Evolutionary conservation across 2,888 invertebrate genomes (phyloP), one percentile per base, ranked within the genome.

Genomic region (Sarcophaga variegata): DNA sequence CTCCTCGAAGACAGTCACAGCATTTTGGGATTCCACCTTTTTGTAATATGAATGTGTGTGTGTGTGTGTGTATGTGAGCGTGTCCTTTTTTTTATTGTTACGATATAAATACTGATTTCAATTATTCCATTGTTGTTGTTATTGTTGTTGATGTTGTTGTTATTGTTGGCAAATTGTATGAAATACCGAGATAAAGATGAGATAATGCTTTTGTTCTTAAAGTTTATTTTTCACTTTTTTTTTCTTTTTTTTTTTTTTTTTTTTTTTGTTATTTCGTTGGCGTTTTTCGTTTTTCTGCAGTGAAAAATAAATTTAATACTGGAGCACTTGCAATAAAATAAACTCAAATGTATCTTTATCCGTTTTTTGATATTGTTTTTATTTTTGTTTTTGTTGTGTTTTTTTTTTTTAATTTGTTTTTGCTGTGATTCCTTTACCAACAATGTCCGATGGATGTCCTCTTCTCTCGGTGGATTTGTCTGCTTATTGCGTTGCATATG

Each of bases 291-390:
- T 83, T 60, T 78, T 86, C 63, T 64, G 64, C 27, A 37, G 2
- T 14, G 54, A 54, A 69, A 87, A 84, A 87, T 87, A 87, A 81
- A 84, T 87, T 87, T 87, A 84, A 87, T 87, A 84, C 87, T 84
- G 76, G 87, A 84, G 87, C 87, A 87, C 87, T 87, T 87, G 81
- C 79, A 87, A 87, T 87, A 87, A 87, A 87, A 84, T 87, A 87
- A 87, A 84, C 17, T 54, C 54, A 54, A 54, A 87, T 70, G 84
- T 87, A 84, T 84, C 84, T 78, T 87, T 87, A 87, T 87, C 81
- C 87, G 84, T 84, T 84, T 87, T 84, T 87, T 12, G 63, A 49
- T 79, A 22, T 27, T 60, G 37, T 37, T 79, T 6, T 3, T 64
- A 63, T 59, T 12, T 20, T 64, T 72, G 47, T 12, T 25, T 79